These are phyloP conservation scores for Corythoichthys intestinalis DNA, from an alignment of 2,113 vertebrate species.

Conservation along the genomic window DNA sequence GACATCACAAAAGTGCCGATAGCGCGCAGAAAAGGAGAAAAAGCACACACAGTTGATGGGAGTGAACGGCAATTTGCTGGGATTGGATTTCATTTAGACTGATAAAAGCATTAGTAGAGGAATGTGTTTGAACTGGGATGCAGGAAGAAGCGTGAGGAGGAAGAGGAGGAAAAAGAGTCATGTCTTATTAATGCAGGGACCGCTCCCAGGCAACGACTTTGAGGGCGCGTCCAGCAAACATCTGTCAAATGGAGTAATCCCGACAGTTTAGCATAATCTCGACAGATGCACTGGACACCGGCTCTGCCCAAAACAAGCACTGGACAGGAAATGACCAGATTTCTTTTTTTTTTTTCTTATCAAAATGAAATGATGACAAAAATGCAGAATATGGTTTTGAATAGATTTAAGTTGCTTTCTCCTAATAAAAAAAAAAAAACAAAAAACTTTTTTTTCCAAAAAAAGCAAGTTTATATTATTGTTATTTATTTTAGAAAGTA, in stretches of 20 bases:
- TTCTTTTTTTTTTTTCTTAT: slow-evolving; percentile 1
- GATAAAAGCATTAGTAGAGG: slow-evolving; percentile 54
- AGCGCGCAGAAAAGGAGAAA: slow-evolving; percentile 1
- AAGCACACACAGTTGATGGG: not conserved
- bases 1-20: slow-evolving; percentile 31
- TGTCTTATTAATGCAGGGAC: slow-evolving; percentile 65
- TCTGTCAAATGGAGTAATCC: slow-evolving; percentile 75
- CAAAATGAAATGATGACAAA: too few relatives aligned
- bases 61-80: slow-evolving; percentile 30
- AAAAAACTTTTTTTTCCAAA: too few relatives aligned
- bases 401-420: too few relatives aligned
- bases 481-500: too few relatives aligned
- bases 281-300: slow-evolving; percentile 40
- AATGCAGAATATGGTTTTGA: too few relatives aligned
- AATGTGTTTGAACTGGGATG: slow-evolving; percentile 45
- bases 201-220: slow-evolving; percentile 60
- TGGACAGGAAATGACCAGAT: slow-evolving; percentile 19
- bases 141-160: slow-evolving; percentile 24
- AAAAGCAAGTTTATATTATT: too few relatives aligned
- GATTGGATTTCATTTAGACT: slow-evolving; percentile 49
- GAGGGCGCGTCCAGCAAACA: slow-evolving; percentile 66
- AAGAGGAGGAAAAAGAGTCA: slow-evolving; percentile 42
- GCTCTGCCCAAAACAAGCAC: slow-evolving; percentile 32
- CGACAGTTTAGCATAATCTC: slow-evolving; percentile 71
- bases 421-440: too few relatives aligned